phyloP scores from a whole-genome alignment of 1,140 invertebrate genomes.

The Druon quercuslanigerum region DNA sequence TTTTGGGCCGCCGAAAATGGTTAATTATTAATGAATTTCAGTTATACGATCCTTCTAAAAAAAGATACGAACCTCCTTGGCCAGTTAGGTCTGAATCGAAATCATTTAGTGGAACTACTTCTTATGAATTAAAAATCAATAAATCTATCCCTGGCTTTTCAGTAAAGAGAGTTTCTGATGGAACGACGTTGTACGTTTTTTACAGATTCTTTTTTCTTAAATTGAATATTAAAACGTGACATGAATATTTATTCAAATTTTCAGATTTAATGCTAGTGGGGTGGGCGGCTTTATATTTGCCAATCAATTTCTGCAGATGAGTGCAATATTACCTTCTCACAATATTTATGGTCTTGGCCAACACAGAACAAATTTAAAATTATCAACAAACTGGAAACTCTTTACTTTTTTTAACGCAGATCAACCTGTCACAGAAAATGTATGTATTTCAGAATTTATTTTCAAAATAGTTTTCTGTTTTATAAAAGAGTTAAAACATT shows the following conservation, averaged over 20 bases:
- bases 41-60: constrained; percentile 76
- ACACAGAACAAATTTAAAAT: constrained; percentile 78
- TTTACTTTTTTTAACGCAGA: constrained; percentile 84
- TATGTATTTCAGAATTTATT: neutral
- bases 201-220: neutral
- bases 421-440: constrained; percentile 78
- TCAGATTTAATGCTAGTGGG: constrained; percentile 81
- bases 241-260: neutral
- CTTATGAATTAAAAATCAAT: constrained; percentile 10
- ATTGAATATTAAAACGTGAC: neutral
- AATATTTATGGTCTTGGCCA: constrained; percentile 92
- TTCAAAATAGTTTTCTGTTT: neutral
- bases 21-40: neutral
- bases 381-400: constrained; percentile 81
- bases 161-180: neutral
- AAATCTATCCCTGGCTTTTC: constrained; percentile 10
- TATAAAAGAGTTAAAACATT: neutral
- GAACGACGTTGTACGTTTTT: neutral
- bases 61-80: constrained; percentile 81
- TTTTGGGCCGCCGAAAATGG: too few relatives aligned
- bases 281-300: constrained; percentile 86
- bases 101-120: neutral
- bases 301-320: constrained; percentile 91
- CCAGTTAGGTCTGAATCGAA: constrained; percentile 62
- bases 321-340: constrained; percentile 81